phyloP scores from a whole-genome alignment of 2,113 vertebrate species.

The Ictidomys tridecemlineatus region DNA sequence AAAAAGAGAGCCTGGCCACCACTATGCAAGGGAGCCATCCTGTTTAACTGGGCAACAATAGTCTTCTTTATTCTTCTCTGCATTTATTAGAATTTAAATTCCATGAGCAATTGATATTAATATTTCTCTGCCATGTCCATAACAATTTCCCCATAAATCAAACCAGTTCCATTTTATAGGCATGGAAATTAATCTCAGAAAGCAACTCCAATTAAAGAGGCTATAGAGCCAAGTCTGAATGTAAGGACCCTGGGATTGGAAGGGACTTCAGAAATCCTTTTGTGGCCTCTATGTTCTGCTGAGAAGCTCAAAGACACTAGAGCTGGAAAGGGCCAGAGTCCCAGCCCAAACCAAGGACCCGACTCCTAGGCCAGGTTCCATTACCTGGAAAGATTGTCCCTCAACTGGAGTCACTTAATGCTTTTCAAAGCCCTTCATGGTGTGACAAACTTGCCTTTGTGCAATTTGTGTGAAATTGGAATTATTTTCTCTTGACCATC shows the following conservation, averaged over 20 bases:
- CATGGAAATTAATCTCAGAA: too few relatives aligned
- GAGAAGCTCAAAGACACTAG: neutral
- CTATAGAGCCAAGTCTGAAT: too few relatives aligned
- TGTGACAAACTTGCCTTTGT: neutral
- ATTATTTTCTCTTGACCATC: neutral
- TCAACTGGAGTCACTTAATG: neutral
- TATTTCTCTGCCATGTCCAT: too few relatives aligned
- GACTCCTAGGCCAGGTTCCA: neutral
- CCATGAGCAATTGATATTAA: neutral
- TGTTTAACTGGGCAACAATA: neutral
- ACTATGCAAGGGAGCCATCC: neutral
- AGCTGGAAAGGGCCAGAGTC: neutral
- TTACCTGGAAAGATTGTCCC: neutral
- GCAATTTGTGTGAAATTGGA: neutral
- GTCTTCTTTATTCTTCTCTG: neutral
- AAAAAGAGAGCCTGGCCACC: neutral
- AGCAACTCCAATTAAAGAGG: too few relatives aligned
- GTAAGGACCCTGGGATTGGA: too few relatives aligned
- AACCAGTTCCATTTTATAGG: too few relatives aligned
- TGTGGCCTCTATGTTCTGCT: too few relatives aligned
- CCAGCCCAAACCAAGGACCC: neutral
- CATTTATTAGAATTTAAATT: constrained; percentile 48
- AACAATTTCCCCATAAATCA: too few relatives aligned
- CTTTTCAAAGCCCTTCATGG: neutral
- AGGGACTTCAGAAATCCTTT: too few relatives aligned